Evolutionary conservation across 2,113 vertebrate species (phyloP).

Genomic region (Thamnophis sirtalis): DNA sequence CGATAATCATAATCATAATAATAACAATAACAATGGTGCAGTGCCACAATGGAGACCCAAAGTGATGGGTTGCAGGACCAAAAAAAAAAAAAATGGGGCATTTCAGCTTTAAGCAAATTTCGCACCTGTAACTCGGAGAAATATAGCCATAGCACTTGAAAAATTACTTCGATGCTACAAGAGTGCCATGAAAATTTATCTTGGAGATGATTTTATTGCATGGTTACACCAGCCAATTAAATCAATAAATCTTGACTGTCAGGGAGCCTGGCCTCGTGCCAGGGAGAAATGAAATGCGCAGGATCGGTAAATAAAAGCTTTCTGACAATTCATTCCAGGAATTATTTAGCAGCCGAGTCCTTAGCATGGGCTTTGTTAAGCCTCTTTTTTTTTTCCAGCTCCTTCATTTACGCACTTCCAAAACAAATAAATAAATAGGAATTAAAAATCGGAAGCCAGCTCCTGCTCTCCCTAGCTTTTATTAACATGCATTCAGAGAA

Average conservation of each 20-base stretch:
- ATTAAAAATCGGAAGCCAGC: neutral
- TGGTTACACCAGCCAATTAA: slow-evolving; percentile 94
- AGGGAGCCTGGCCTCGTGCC: slow-evolving; percentile 75
- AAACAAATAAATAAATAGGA: neutral
- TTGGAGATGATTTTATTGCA: slow-evolving; percentile 92
- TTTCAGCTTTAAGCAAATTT: slow-evolving; percentile 83
- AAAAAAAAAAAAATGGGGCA: slow-evolving; percentile 80
- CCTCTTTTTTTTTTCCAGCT: neutral
- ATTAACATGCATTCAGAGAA: slow-evolving; percentile 67
- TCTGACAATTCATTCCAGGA: slow-evolving; percentile 83
- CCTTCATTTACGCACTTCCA: neutral
- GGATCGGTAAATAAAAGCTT: slow-evolving; percentile 88
- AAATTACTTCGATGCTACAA: slow-evolving; percentile 80
- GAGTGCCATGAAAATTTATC: slow-evolving; percentile 88
- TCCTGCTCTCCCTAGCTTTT: slow-evolving; percentile 64
- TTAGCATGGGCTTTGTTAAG: slow-evolving; percentile 41
- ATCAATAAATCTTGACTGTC: slow-evolving; percentile 93
- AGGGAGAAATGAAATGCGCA: slow-evolving; percentile 81
- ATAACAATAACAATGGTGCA: slow-evolving; percentile 26
- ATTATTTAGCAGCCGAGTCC: slow-evolving; percentile 81
- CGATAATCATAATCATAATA: neutral
- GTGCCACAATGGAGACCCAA: slow-evolving; percentile 56
- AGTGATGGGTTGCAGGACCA: slow-evolving; percentile 55
- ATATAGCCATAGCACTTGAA: slow-evolving; percentile 83
- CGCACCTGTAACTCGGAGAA: slow-evolving; percentile 85